Base-by-base conservation (phyloP, 2,797 vertebrate genomes). In the Buceros bicornis region DNA sequence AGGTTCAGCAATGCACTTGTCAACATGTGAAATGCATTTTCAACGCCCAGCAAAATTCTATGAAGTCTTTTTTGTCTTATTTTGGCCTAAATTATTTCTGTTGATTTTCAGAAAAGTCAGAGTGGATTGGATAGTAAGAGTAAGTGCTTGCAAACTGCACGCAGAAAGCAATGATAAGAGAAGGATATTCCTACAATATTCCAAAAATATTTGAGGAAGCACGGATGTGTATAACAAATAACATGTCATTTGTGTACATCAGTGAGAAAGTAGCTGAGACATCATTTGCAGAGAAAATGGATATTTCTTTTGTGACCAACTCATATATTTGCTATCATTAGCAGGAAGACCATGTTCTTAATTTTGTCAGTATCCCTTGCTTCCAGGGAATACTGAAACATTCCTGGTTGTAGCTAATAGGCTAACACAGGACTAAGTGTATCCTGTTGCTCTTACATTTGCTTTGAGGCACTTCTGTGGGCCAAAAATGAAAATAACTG, bases 1-100 rank as follows among this genome's bases (percentile, higher is more conserved):
- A 48, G 13, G 15, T 35, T 35, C 48, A 90, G 77, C 82, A 83
- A 81, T 53, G 61, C 11, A 26, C 28, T 78, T 95, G 37, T 70
- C 61, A 80, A 77, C 47, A 94, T 71, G 35, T 56, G 84, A 90
- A 96, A 93, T 73, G n/a, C 42, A 51, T 77, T 92, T 48, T 84
- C 61, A 66, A 43, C 21, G 31, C 14, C 35, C 21, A 6, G 13
- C 61, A 57, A 73, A 80, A 70, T 22, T 60, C 74, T 45, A 19
- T 20, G 7, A 82, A 90, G 47, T 54, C 25, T 67, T 93, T 48
- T 90, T 79, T 90, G 13, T 85, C 50, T 91, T 71, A 57, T 51
- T 96, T 91, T 90, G 51, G 13, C 31, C 20, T 54, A 33, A 67
- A 58, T 58, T 54, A 13, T 77, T 84, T 77, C 13, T 45, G 11